Conservation (phyloP, 2,113 vertebrate species). For the Serilophus lunatus region DNA sequence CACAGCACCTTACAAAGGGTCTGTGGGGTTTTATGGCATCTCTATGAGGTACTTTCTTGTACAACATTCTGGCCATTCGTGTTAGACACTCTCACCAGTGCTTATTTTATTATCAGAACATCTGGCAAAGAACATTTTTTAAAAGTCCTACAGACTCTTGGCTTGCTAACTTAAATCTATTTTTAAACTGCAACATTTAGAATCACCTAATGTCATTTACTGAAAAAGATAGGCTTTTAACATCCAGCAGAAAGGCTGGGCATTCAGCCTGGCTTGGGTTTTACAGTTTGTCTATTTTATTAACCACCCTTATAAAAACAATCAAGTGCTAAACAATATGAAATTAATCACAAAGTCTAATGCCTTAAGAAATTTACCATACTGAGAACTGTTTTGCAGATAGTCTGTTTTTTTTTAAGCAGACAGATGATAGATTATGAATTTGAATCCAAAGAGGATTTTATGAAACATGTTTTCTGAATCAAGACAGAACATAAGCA, state of each 20-base stretch:
- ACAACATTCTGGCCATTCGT: neutral
- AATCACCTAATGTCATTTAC: conserved; percentile 37
- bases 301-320: conserved; percentile 50
- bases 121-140: conserved; percentile 32
- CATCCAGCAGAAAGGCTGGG: neutral
- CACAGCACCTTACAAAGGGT: neutral
- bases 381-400: conserved; percentile 32
- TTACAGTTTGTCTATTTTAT: conserved; percentile 45
- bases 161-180: conserved; percentile 18
- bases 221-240: neutral
- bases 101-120: conserved; percentile 50
- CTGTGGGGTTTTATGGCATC: neutral
- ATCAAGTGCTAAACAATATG: conserved; percentile 32
- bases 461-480: conserved; percentile 16
- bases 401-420: neutral
- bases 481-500: neutral
- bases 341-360: conserved; percentile 20
- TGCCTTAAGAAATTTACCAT: conserved; percentile 8
- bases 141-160: conserved; percentile 5
- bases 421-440: conserved; percentile 13
- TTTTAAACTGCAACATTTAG: conserved; percentile 14
- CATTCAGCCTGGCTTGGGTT: neutral
- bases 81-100: conserved; percentile 6
- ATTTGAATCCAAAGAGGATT: conserved; percentile 22
- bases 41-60: neutral